Conservation (phyloP, 37 sponge, comb jelly and placozoan genomes). For the Tethya wilhelma region DNA sequence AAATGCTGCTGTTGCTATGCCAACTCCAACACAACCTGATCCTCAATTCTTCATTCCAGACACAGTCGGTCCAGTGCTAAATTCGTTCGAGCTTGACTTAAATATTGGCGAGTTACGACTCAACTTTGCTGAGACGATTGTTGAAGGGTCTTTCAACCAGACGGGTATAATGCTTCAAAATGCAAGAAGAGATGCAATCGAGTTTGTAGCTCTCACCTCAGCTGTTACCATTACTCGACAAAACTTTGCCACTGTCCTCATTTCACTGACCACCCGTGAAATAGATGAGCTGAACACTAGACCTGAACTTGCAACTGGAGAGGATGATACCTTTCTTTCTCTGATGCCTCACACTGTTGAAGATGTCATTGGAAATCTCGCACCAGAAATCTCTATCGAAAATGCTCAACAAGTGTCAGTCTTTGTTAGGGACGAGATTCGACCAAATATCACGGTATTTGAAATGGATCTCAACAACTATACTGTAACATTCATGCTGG, state of each 20-base stretch:
- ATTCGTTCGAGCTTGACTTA: slow-evolving; percentile 64
- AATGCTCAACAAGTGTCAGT: slow-evolving; percentile 61
- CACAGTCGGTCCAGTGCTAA: slow-evolving; percentile 54
- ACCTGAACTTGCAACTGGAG: slow-evolving; percentile 58
- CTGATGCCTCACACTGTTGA: slow-evolving; percentile 51
- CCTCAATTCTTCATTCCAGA: slow-evolving; percentile 52
- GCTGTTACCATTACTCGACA: not conserved
- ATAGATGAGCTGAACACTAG: slow-evolving; percentile 71
- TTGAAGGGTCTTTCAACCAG: slow-evolving; percentile 51
- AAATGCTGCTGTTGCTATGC: slow-evolving; percentile 29
- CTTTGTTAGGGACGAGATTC: slow-evolving; percentile 52
- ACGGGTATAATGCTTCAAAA: slow-evolving; percentile 67
- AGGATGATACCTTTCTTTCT: slow-evolving; percentile 62
- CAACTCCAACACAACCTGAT: slow-evolving; percentile 9
- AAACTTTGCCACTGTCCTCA: slow-evolving; percentile 58
- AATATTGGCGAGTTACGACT: slow-evolving; percentile 60
- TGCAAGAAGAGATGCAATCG: slow-evolving; percentile 45
- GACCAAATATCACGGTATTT: slow-evolving; percentile 64
- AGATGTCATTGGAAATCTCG: slow-evolving; percentile 58
- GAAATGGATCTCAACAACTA: slow-evolving; percentile 72
- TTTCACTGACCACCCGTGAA: slow-evolving; percentile 57
- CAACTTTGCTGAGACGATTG: slow-evolving; percentile 81
- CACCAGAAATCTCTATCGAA: slow-evolving; percentile 46
- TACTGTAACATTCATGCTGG: slow-evolving; percentile 60
- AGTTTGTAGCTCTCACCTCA: slow-evolving; percentile 53